phyloP scores from a whole-genome alignment of 2,888 invertebrate genomes.

The Tipula confusa region DNA sequence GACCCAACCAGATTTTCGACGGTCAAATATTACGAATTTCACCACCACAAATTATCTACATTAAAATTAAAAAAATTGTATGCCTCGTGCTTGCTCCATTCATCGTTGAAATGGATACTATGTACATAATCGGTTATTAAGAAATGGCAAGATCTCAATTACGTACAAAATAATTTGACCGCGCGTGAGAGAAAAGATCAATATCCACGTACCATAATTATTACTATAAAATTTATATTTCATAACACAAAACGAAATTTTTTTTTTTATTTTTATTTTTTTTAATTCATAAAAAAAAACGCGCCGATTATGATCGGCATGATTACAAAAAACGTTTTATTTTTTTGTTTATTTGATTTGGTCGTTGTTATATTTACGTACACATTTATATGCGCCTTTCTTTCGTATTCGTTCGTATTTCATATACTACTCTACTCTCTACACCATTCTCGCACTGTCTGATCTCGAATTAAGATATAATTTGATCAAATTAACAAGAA shows the following conservation, averaged over 20 bases:
- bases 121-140: neutral
- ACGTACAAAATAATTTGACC: neutral
- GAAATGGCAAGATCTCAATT: neutral
- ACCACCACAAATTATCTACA: no score
- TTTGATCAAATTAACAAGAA: constrained; percentile 12
- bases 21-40: no score
- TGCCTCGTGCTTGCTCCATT: neutral
- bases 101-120: neutral
- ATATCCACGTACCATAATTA: neutral
- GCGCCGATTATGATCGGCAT: neutral
- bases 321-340: neutral
- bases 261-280: neutral
- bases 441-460: neutral
- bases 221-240: neutral
- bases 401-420: neutral
- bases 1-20: neutral
- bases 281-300: neutral
- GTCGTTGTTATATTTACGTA: neutral
- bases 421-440: neutral
- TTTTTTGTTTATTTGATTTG: neutral
- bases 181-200: neutral
- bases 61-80: neutral
- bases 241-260: neutral
- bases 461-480: constrained; percentile 20
- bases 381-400: neutral